phyloP scores from a whole-genome alignment of 2,888 invertebrate species.

The Phengaris arion region DNA sequence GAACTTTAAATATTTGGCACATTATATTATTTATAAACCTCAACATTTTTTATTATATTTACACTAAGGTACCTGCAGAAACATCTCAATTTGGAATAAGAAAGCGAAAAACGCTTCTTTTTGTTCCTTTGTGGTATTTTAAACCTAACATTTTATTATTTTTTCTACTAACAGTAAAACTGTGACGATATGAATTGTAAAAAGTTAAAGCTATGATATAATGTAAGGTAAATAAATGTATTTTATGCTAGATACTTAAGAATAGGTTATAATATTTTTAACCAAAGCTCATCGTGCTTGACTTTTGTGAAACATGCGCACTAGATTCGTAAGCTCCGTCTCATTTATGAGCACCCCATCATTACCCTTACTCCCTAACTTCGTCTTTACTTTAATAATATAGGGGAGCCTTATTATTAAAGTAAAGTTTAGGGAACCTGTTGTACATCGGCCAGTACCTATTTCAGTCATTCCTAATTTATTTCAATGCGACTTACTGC shows the following conservation, averaged over 20 bases:
- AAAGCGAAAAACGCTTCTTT: conserved; percentile 61
- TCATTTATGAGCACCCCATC: too few relatives aligned
- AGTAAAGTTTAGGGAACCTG: too few relatives aligned
- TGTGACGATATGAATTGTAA: neutral
- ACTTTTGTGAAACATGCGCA: conserved; percentile 28
- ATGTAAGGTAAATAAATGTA: conserved; percentile 3
- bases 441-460: too few relatives aligned
- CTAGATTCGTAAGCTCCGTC: neutral
- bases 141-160: conserved; percentile 62
- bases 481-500: too few relatives aligned
- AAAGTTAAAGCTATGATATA: neutral
- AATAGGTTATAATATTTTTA: neutral
- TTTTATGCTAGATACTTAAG: neutral
- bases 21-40: conserved; percentile 36
- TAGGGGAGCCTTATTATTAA: too few relatives aligned
- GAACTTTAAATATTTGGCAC: conserved; percentile 44
- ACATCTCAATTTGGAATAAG: conserved; percentile 71
- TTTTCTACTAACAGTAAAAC: conserved; percentile 34
- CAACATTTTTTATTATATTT: conserved; percentile 30
- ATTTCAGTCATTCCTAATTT: too few relatives aligned
- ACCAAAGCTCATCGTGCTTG: conserved; percentile 22
- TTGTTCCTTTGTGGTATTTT: conserved; percentile 53
- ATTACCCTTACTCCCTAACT: too few relatives aligned
- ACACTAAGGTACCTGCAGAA: conserved; percentile 62
- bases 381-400: too few relatives aligned